These are phyloP conservation scores for Alaudala cheleensis DNA, from an alignment of 2,113 vertebrate genomes.

Conservation along the genomic window DNA sequence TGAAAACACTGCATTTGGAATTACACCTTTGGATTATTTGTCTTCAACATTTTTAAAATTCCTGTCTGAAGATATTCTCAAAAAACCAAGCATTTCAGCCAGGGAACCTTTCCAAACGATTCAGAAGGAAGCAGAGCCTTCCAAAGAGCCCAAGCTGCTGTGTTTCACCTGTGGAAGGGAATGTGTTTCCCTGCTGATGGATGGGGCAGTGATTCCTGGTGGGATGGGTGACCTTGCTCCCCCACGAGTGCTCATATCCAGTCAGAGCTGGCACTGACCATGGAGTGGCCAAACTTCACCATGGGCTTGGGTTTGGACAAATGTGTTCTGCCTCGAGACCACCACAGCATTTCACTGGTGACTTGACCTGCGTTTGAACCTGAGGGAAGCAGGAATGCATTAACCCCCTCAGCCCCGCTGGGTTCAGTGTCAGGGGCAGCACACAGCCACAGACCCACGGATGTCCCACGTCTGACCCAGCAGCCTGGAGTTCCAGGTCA, in stretches of 20 bases:
- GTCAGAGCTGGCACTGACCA: background rate
- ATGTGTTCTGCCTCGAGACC: background rate
- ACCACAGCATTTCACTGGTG: background rate
- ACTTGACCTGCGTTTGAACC: constrained; percentile 7
- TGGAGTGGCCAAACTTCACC: background rate
- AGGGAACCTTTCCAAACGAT: background rate
- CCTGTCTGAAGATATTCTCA: background rate
- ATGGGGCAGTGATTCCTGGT: fast-evolving
- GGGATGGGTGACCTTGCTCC: background rate
- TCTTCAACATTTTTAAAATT: background rate
- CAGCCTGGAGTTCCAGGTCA: too few species aligned
- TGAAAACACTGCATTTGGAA: background rate
- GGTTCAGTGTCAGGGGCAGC: background rate
- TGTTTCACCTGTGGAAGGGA: background rate
- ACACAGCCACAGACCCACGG: background rate
- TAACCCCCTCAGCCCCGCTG: background rate
- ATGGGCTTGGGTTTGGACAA: background rate
- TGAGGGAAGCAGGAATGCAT: background rate
- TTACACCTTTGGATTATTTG: background rate
- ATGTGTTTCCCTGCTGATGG: background rate
- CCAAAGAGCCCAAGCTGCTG: background rate
- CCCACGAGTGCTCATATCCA: fast-evolving
- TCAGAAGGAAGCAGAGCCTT: background rate
- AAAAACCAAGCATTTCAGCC: background rate
- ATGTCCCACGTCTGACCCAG: fast-evolving